Base-by-base conservation (phyloP, 2,113 vertebrate genomes). In the Oryctolagus cuniculus region DNA sequence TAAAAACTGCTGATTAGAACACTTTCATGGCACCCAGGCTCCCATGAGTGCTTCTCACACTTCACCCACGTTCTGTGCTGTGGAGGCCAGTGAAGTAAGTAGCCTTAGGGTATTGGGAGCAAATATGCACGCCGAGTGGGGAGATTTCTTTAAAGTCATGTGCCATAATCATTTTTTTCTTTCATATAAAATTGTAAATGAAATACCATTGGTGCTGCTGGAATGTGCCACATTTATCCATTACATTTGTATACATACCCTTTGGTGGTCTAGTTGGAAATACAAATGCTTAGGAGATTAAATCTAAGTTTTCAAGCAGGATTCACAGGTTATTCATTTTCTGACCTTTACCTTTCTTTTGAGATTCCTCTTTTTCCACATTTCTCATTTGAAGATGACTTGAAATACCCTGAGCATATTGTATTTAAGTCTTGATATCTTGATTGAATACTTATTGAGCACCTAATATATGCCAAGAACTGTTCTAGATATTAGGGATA, bases 381-480 rank as follows among this genome's bases (percentile, higher is more conserved):
- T 63, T 69, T 44, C 64, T 83, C 70, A 21, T 77, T 27, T 80
- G 80, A 84, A 80, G 81, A 24, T 29, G 25, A n/a, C 11, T 73
- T 92, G 88, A 85, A 81, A 69, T 83, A 34, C 17, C 78, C 27
- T 70, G 34, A 80, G 75, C 10, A 8, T 55, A 55, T 1, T 5
- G 5, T 63, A 64, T 75, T 80, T 66, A 84, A 72, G n/a, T 38
- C 15, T 84, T 91, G 22, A 51, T 90, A 85, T 27, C 58, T 95
- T 70, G 75, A n/a, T 17, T 55, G 66, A 87, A 6, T 87, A 29
- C 34, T 95, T 80, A 17, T 44, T 67, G 83, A 87, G 53, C 22
- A 87, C 22, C 22, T 75, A 10, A 10, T 64, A 66, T 58, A 72
- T 80, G 44, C 53, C 55, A 87, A 19, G 16, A 73, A 21, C 21